Base-by-base conservation (phyloP, 1,140 invertebrate genomes). In the Mizuhopecten yessoensis region DNA sequence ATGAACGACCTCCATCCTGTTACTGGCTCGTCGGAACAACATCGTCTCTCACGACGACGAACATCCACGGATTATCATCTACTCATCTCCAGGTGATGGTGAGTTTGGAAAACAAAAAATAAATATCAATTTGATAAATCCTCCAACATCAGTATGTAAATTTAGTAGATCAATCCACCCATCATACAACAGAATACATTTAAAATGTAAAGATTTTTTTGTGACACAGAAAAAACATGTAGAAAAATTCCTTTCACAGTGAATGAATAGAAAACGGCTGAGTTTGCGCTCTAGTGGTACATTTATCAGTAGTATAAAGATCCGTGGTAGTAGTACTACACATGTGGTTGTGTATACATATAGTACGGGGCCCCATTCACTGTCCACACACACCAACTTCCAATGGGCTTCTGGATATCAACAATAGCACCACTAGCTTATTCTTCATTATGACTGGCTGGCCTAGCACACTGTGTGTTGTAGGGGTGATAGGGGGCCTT, bases 21-120 rank as follows among this genome's bases (percentile, higher is more conserved):
- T n/a, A 75, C 5, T 17, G n/a, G 11, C 57, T 75, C 57, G 57
- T 75, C 57, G 23, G 57, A 75, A 75, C 57, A 75, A 75, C 57
- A 75, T 75, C 57, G 57, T 75, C 57, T 75, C 57, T 75, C 57
- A 75, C 57, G 57, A 75, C 45, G 45, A 57, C 57, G 57, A 75
- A 29, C 57, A 75, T 75, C 57, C 57, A 75, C 57, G 5, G 5
- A 75, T 75, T 29, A 29, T 75, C 57, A 75, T 75, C 57, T n/a
- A 75, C 3, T 75, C 57, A 75, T 75, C 23, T 29, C 57, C 57
- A 10, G 17, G 42, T 45, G n/a, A 75, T 75, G 15, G 17, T 5
- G 57, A 75, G 57, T 75, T 29, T 20, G 20, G 20, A 49, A 49
- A 39, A 23, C 11, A 49, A 29, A 75, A 75, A 29, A 75, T 75